These are phyloP conservation scores for Fragariocoptes setiger DNA, from an alignment of 1,140 invertebrate species.

Conservation along the genomic window DNA sequence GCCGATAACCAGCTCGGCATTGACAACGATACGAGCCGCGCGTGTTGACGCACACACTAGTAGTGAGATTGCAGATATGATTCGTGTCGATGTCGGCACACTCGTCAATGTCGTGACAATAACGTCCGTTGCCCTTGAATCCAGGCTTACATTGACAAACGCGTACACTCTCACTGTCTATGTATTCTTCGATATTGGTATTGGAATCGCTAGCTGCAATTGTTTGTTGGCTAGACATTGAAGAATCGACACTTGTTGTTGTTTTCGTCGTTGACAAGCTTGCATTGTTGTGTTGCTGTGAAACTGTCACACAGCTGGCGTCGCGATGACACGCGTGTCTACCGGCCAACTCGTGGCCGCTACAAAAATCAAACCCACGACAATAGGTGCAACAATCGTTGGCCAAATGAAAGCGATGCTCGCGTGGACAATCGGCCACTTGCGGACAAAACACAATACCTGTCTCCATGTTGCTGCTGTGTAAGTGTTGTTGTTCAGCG, in stretches of 20 bases:
- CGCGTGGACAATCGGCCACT: slow-evolving; percentile 38
- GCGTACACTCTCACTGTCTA: too few relatives aligned
- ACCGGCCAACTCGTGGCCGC: not conserved
- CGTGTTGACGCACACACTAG: slow-evolving; percentile 44
- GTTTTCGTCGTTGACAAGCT: slow-evolving; percentile 52
- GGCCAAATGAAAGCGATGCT: slow-evolving; percentile 39
- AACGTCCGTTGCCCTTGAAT: slow-evolving; percentile 41
- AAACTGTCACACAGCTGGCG: not conserved
- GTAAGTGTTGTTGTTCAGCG: not conserved
- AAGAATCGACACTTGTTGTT: slow-evolving; percentile 33
- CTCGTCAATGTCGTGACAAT: slow-evolving; percentile 51
- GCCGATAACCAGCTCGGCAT: slow-evolving; percentile 40
- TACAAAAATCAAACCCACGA: slow-evolving; percentile 27
- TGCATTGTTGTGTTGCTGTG: slow-evolving; percentile 23
- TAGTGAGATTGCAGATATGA: slow-evolving; percentile 42
- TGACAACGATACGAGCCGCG: slow-evolving; percentile 48
- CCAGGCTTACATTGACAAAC: slow-evolving; percentile 47
- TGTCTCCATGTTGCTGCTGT: not conserved
- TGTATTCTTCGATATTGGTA: too few relatives aligned
- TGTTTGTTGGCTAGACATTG: slow-evolving; percentile 48
- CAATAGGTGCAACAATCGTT: slow-evolving; percentile 69
- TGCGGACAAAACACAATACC: slow-evolving; percentile 28
- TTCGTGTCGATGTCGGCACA: slow-evolving; percentile 27
- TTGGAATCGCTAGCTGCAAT: slow-evolving; percentile 43
- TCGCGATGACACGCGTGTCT: not conserved